Conservation (phyloP, 2,113 vertebrate genomes). For the Pelodiscus sinensis region DNA sequence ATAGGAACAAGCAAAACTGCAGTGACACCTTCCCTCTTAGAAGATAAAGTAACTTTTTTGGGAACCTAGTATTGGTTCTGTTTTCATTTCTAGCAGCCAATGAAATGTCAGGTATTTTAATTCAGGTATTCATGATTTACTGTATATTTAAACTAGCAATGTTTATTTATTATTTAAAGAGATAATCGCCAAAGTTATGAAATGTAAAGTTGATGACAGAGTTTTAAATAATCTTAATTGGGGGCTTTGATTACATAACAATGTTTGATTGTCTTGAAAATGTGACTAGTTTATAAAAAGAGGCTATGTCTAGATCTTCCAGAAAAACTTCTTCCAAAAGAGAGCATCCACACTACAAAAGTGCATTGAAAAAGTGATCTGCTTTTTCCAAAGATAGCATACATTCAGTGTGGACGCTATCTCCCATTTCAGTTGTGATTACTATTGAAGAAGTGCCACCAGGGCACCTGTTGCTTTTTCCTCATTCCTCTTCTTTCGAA, state of each 20-base stretch:
- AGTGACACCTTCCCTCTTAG: background rate
- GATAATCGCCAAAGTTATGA: background rate
- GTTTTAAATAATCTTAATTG: background rate
- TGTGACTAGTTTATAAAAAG: background rate
- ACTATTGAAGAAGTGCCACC: too few relatives aligned
- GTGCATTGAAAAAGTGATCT: too few relatives aligned
- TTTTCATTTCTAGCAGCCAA: accelerated
- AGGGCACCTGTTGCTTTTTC: too few relatives aligned
- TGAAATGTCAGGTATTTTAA: background rate
- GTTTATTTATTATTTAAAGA: background rate
- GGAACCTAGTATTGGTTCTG: background rate
- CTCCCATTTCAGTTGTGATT: too few relatives aligned
- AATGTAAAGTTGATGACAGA: background rate
- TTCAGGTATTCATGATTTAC: background rate
- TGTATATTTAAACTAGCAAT: background rate
- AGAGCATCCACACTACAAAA: too few relatives aligned
- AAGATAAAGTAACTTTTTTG: background rate
- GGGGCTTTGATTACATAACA: background rate
- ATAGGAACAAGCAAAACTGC: background rate
- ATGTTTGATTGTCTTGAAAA: background rate
- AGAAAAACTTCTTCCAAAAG: too few relatives aligned
- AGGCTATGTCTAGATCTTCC: background rate
- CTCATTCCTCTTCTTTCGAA: too few relatives aligned
- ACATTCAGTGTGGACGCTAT: too few relatives aligned
- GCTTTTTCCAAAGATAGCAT: too few relatives aligned